Conservation (phyloP, 2,797 vertebrate species). For the Babyrousa celebensis region DNA sequence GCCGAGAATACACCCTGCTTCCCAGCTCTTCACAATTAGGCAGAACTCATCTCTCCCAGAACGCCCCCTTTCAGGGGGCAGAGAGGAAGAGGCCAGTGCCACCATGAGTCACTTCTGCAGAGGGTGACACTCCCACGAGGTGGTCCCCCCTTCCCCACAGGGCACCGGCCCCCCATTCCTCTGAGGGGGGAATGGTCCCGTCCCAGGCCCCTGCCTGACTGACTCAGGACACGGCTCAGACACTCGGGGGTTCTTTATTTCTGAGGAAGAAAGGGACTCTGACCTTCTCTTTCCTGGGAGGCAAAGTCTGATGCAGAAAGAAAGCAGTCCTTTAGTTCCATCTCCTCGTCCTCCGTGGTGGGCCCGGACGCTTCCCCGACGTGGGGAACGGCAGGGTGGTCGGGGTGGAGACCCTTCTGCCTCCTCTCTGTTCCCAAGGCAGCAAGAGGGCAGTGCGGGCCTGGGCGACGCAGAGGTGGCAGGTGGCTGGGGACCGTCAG, state of each 20-base stretch:
- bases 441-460: fast-evolving
- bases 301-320: neutral
- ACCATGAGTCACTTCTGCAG: neutral
- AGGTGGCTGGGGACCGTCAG: neutral
- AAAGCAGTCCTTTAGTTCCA: neutral
- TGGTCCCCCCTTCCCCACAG: neutral
- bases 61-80: neutral
- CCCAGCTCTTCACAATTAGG: neutral
- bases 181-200: neutral
- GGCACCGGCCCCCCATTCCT: neutral
- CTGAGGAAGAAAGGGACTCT: neutral
- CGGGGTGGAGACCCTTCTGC: neutral
- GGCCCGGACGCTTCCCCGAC: neutral
- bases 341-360: neutral
- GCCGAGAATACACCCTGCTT: neutral
- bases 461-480: neutral
- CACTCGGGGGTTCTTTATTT: neutral
- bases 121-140: neutral
- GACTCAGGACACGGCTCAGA: neutral
- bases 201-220: neutral
- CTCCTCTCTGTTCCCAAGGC: neutral
- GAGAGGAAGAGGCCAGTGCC: neutral
- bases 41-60: too few relatives aligned
- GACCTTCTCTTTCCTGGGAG: neutral
- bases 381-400: neutral